phyloP scores from a whole-genome alignment of 2,888 invertebrate species.

The Ichneumoninae sp. region DNA sequence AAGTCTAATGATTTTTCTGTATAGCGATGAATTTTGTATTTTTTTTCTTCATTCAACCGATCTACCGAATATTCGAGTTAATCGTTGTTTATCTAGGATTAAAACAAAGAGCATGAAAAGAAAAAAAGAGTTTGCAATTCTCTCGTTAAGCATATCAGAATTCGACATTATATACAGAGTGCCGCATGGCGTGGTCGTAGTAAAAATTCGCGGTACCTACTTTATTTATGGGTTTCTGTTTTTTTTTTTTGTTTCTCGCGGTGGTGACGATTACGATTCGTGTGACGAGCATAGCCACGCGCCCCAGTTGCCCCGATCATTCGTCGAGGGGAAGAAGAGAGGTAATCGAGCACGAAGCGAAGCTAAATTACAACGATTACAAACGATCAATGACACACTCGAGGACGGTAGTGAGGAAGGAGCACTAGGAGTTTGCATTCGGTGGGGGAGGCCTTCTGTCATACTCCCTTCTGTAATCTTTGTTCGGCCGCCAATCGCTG shows the following conservation, averaged over 20 bases:
- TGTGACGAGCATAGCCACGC: background rate
- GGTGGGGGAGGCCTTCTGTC: slow-evolving; percentile 88
- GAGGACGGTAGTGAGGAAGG: slow-evolving; percentile 78
- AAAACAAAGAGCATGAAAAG: slow-evolving; percentile 39
- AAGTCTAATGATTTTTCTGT: slow-evolving; percentile 34
- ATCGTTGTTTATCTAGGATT: slow-evolving; percentile 9
- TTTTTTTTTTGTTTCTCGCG: background rate
- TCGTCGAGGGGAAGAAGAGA: slow-evolving; percentile 11
- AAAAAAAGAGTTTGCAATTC: slow-evolving; percentile 33
- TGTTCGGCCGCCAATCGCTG: slow-evolving; percentile 85
- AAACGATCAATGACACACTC: slow-evolving; percentile 77
- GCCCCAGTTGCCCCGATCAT: background rate
- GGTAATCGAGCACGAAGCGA: slow-evolving; percentile 27
- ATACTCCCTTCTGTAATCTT: slow-evolving; percentile 86
- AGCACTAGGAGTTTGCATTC: slow-evolving; percentile 82
- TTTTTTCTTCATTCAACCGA: slow-evolving; percentile 26
- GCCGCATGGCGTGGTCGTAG: slow-evolving; percentile 47
- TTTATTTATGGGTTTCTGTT: background rate
- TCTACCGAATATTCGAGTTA: slow-evolving; percentile 9
- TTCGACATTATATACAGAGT: slow-evolving; percentile 59
- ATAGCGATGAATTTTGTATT: slow-evolving; percentile 11
- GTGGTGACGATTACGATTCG: slow-evolving; percentile 1
- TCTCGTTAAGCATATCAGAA: slow-evolving; percentile 40
- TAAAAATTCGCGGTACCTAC: slow-evolving; percentile 39
- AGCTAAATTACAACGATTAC: slow-evolving; percentile 64